Percentiles rank a stretch among this genome's conserved stretches.
Conservation (phyloP, 2,797 vertebrate species). For the Eleutherodactylus coqui region DNA sequence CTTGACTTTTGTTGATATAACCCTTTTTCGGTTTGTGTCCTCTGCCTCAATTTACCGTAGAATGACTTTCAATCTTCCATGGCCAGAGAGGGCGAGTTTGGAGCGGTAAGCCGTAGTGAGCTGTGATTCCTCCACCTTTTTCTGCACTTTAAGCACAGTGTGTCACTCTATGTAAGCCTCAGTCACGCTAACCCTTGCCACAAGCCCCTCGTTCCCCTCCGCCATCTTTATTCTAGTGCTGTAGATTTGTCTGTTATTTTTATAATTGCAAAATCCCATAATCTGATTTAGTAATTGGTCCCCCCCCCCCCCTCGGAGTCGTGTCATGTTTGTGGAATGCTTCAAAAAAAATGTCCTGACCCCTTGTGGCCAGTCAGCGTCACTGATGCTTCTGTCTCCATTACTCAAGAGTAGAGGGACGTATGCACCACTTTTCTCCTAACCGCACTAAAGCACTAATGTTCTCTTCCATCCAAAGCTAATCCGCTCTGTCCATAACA, state of each 20-base stretch:
- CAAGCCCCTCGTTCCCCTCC: neutral
- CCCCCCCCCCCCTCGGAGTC: no score
- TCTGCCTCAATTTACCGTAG: slow-evolving; percentile 89
- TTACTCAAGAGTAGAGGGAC: slow-evolving; percentile 50
- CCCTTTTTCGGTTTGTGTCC: slow-evolving; percentile 76
- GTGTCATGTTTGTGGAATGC: neutral
- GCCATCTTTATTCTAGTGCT: neutral
- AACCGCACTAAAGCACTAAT: slow-evolving; percentile 47
- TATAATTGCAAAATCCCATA: neutral
- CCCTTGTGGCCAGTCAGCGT: slow-evolving; percentile 70
- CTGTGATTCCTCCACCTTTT: slow-evolving; percentile 69
- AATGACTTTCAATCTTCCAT: slow-evolving; percentile 99
- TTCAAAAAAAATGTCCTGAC: no score
- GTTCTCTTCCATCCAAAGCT: slow-evolving; percentile 42
- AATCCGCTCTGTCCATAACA: slow-evolving; percentile 53
- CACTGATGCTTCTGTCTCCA: slow-evolving; percentile 71
- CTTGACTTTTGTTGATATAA: slow-evolving; percentile 61
- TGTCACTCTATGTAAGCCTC: slow-evolving; percentile 70
- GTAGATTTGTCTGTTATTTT: neutral
- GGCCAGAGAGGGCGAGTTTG: slow-evolving; percentile 94
- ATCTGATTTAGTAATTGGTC: neutral
- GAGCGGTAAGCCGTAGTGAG: slow-evolving; percentile 90
- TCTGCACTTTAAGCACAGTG: slow-evolving; percentile 78
- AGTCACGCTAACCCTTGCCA: slow-evolving; percentile 71
- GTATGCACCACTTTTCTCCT: neutral